These are phyloP conservation scores for Heliothis peltigera DNA, from an alignment of 2,888 invertebrate species.

Conservation along the genomic window DNA sequence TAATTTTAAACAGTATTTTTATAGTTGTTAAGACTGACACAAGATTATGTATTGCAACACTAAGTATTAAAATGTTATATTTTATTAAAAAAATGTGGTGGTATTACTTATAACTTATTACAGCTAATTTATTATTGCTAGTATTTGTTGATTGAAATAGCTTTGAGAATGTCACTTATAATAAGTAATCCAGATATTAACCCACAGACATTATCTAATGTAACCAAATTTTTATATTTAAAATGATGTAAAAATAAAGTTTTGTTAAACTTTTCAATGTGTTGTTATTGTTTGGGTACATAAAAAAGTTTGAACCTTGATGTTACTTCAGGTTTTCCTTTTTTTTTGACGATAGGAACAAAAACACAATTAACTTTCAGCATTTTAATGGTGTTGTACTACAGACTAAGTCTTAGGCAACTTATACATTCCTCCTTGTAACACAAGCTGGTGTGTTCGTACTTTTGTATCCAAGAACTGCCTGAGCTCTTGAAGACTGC, in stretches of 20 bases:
- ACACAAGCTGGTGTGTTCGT: constrained; percentile 95
- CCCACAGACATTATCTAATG: constrained; percentile 81
- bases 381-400: constrained; percentile 16
- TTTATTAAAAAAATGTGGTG: constrained; percentile 78
- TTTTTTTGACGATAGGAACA: too few relatives aligned
- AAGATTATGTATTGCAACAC: constrained; percentile 83
- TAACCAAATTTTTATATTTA: constrained; percentile 85
- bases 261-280: constrained; percentile 76
- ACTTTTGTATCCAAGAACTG: constrained; percentile 98
- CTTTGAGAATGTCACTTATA: constrained; percentile 76
- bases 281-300: constrained; percentile 55
- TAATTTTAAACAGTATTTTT: constrained; percentile 85
- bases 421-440: constrained; percentile 96
- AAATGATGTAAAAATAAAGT: constrained; percentile 82
- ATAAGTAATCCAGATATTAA: constrained; percentile 79
- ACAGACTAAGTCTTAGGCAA: constrained; percentile 92
- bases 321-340: too few relatives aligned
- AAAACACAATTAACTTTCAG: background rate
- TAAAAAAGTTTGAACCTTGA: too few relatives aligned
- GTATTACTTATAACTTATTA: constrained; percentile 80
- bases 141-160: constrained; percentile 73
- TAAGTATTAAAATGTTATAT: constrained; percentile 84
- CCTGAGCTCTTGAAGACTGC: constrained; percentile 95
- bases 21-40: constrained; percentile 88
- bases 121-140: constrained; percentile 74